Evolutionary conservation across 30 jellyfish, hydroid and myxozoan genomes (phyloP), one percentile per base, ranked within the genome.

Genomic region (Turritopsis rubra): DNA sequence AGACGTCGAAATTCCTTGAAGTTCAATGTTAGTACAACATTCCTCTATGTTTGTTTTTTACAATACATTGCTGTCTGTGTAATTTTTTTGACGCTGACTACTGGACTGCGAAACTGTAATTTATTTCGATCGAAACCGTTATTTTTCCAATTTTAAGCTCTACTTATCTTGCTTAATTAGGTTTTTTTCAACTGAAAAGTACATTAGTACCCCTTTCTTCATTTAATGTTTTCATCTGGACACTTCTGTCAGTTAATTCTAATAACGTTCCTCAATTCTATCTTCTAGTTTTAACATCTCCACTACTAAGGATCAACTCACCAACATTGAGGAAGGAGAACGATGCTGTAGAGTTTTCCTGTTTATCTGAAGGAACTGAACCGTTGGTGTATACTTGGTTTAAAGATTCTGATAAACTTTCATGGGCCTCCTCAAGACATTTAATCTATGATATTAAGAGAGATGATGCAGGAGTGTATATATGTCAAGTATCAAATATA

Each of bases 401-500:
- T 19, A 68, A 68, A 27, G 19, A 68, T 27, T 68, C 77, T 68
- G 21, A n/a, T 27, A 23, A 68, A 19, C 77, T 68, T 68, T 19
- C 77, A 27, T 68, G 77, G 77, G 19, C 77, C 17, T 27, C 28
- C 17, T 68, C 21, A 23, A 68, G 30, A 68, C 77, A 68, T 27
- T n/a, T 68, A 17, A 68, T 68, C 0, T n/a, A 68, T 22, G 19
- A 68, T 22, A 19, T 68, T 68, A 23, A 68, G 30, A 68, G 30
- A 68, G 77, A 68, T 77, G 85, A 77, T 52, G 23, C 66, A 0
- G 85, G 73, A 0, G 70, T 23, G 1, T 77, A 77, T 52, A 19
- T 7, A 1, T 77, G 85, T 20, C 41, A 53, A 24, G 72, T 66
- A 29, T 77, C 85, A 29, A 77, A 77, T 52, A 77, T 8, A 25